Evolutionary conservation across 2,113 vertebrate species (phyloP).

Genomic region (Beaufortia kweichowensis): DNA sequence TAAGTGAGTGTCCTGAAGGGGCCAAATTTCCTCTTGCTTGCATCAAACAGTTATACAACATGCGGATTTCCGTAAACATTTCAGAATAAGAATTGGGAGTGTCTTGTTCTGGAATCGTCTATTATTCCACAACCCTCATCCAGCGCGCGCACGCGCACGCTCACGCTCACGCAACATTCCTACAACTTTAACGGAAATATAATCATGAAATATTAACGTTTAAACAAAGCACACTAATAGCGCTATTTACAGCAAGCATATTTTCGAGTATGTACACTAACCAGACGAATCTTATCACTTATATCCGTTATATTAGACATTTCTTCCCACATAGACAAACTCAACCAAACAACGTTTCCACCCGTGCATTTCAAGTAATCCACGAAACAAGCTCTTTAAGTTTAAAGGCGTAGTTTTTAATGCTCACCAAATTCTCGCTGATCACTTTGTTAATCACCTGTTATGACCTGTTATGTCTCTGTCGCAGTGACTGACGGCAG

Average conservation of each 20-base stretch:
- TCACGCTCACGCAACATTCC: neutral
- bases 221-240: neutral
- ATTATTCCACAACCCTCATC: constrained; percentile 21
- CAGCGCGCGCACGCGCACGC: no score
- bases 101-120: constrained; percentile 40
- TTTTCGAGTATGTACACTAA: neutral
- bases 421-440: neutral
- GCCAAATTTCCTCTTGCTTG: neutral
- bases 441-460: neutral
- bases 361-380: neutral
- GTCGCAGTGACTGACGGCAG: neutral
- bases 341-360: neutral
- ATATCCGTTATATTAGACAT: neutral
- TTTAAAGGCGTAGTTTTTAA: neutral
- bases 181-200: neutral
- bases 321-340: neutral
- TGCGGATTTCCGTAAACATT: constrained; percentile 8
- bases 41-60: neutral
- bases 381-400: neutral
- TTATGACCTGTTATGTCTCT: neutral
- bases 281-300: neutral
- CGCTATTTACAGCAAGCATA: neutral
- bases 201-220: neutral
- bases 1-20: neutral
- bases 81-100: constrained; percentile 22